Base-by-base conservation (phyloP, 2,113 vertebrate species). In the Amblyornis subalaris region DNA sequence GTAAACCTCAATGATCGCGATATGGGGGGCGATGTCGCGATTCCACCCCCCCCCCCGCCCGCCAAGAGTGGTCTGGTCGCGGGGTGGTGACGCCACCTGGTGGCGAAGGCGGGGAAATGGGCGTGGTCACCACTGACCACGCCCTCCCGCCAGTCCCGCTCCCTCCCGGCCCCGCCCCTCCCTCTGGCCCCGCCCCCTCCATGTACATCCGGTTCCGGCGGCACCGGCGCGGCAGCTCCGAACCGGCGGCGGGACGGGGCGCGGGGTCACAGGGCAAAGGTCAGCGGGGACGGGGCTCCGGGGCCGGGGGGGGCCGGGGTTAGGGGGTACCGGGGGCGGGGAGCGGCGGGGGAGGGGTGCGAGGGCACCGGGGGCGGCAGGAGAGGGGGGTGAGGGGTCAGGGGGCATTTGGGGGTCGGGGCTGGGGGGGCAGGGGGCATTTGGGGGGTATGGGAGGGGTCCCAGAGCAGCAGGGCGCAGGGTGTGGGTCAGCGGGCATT, bases 71-170 rank as follows among this genome's bases (percentile, higher is more conserved):
- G n/a, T n/a, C n/a, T n/a, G n/a, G n/a, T n/a, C n/a, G n/a, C n/a
- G 20, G 2, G 8, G 55, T 6, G 26, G 44, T 2, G 44, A 55
- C 58, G 58, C 58, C 74, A 7, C 36, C 58, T 51, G 7, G 45
- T 3, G 74, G 74, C 2, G 17, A 4, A 4, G 25, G 6, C 2
- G 45, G 22, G 6, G 19, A n/a, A n/a, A n/a, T n/a, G n/a, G n/a
- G n/a, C n/a, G n/a, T n/a, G n/a, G n/a, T n/a, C n/a, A n/a, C 26
- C 2, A 3, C 4, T 2, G 33, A 8, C 22, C 31, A 7, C 44
- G 31, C 64, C 42, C 7, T 14, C 4, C n/a, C n/a, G n/a, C n/a
- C n/a, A n/a, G n/a, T 44, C 6, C 2, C 6, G 6, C 6, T n/a
- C n/a, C n/a, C n/a, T 10, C 51, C 16, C 50, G 9, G n/a, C n/a